phyloP scores from a whole-genome alignment of 2,113 vertebrate genomes.

The Mesitornis unicolor region DNA sequence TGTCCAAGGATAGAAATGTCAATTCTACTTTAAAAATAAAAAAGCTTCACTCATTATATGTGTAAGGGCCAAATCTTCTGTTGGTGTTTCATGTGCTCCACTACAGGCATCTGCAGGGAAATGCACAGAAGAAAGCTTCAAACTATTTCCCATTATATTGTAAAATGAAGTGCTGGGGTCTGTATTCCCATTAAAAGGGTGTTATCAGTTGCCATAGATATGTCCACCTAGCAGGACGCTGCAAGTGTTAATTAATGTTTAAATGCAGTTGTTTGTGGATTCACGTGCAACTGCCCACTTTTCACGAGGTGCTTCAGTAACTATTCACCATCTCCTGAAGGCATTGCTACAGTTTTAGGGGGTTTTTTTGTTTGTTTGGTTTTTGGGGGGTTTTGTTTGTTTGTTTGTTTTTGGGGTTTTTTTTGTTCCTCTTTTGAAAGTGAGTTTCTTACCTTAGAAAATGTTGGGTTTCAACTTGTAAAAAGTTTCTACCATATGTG shows the following conservation, averaged over 20 bases:
- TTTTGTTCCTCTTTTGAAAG: background rate
- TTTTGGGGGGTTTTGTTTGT: no score
- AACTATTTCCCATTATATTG: background rate
- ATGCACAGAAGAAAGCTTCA: background rate
- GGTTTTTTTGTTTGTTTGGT: no score
- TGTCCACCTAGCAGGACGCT: background rate
- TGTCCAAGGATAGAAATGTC: background rate
- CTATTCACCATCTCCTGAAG: accelerated
- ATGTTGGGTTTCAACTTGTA: background rate
- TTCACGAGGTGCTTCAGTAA: background rate
- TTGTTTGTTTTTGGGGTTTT: no score
- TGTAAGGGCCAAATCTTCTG: background rate
- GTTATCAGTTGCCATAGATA: background rate
- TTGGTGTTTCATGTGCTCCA: background rate
- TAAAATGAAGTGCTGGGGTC: background rate
- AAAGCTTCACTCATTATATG: background rate
- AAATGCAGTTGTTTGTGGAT: background rate
- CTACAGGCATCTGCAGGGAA: background rate
- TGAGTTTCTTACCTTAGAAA: background rate
- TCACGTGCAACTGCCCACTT: background rate
- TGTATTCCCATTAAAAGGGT: background rate
- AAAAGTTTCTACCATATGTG: background rate
- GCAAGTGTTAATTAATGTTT: background rate
- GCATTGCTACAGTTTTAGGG: background rate
- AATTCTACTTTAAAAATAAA: background rate